Evolutionary conservation across 2,797 vertebrate genomes (phyloP).

Genomic region (Limosa lapponica): DNA sequence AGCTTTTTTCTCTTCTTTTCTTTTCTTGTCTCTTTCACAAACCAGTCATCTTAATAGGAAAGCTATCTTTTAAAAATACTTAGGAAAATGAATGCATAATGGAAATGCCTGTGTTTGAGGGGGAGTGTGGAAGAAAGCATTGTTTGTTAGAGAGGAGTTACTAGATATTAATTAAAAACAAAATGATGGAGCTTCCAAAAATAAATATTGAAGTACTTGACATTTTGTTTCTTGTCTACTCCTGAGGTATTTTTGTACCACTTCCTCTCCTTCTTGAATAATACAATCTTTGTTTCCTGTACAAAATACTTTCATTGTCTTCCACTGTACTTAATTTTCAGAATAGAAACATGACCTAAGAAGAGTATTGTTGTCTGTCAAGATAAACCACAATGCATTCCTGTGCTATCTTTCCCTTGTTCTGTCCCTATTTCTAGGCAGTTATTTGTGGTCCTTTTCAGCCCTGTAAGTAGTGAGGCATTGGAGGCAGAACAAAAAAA

Average conservation of each 20-base stretch:
- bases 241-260: conserved; percentile 31
- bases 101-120: background rate
- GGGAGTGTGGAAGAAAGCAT: background rate
- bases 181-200: background rate
- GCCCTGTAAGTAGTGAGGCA: conserved; percentile 33
- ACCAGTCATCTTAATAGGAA: background rate
- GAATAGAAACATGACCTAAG: conserved; percentile 71
- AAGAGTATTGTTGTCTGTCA: conserved; percentile 68
- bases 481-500: conserved; percentile 33
- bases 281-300: conserved; percentile 58
- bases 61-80: background rate
- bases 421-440: conserved; percentile 35
- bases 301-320: conserved; percentile 67
- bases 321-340: conserved; percentile 46
- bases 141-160: background rate
- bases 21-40: too few species aligned
- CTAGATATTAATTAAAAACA: background rate
- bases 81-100: background rate
- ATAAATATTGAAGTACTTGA: background rate
- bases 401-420: conserved; percentile 60
- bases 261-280: conserved; percentile 52
- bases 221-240: conserved; percentile 31
- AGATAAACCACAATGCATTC: conserved; percentile 68
- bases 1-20: background rate
- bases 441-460: conserved; percentile 56